Evolutionary conservation across 2,888 invertebrate genomes (phyloP).

Genomic region (Tinea pellionella): DNA sequence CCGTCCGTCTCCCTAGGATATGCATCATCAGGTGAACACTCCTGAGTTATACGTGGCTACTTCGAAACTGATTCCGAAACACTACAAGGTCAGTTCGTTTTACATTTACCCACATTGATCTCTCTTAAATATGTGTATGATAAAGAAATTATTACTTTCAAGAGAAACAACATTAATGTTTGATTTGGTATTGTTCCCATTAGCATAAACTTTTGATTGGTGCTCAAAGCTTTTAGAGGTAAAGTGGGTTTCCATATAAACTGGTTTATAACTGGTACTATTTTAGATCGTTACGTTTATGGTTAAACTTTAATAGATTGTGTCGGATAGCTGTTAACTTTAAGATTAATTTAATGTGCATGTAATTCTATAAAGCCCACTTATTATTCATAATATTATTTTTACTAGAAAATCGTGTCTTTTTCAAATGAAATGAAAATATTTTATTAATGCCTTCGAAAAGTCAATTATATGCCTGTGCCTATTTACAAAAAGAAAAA

Average conservation of each 20-base stretch:
- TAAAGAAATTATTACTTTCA: background rate
- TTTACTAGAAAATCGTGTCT: background rate
- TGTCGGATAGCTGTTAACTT: slow-evolving; percentile 3
- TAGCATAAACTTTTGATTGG: slow-evolving; percentile 15
- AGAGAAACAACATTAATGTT: background rate
- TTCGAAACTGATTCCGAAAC: too few relatives aligned
- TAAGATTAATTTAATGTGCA: slow-evolving; percentile 1
- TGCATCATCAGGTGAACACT: too few relatives aligned
- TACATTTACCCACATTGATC: too few relatives aligned
- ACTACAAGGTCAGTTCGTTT: too few relatives aligned
- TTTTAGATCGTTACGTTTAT: slow-evolving; percentile 2
- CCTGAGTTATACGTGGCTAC: too few relatives aligned
- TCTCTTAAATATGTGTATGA: too few relatives aligned
- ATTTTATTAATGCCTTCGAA: too few relatives aligned
- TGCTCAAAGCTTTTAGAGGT: slow-evolving; percentile 14
- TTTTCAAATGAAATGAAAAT: too few relatives aligned
- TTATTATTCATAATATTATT: background rate
- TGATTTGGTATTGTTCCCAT: slow-evolving; percentile 9
- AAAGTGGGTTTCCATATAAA: slow-evolving; percentile 29
- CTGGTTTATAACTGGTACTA: slow-evolving; percentile 26
- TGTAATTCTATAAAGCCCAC: background rate
- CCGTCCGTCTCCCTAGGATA: too few relatives aligned
- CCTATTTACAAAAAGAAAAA: too few relatives aligned
- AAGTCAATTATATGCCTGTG: too few relatives aligned
- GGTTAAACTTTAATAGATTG: slow-evolving; percentile 3